Evolutionary conservation across 1,140 invertebrate species (phyloP).

Genomic region (Eufriesea mexicana): DNA sequence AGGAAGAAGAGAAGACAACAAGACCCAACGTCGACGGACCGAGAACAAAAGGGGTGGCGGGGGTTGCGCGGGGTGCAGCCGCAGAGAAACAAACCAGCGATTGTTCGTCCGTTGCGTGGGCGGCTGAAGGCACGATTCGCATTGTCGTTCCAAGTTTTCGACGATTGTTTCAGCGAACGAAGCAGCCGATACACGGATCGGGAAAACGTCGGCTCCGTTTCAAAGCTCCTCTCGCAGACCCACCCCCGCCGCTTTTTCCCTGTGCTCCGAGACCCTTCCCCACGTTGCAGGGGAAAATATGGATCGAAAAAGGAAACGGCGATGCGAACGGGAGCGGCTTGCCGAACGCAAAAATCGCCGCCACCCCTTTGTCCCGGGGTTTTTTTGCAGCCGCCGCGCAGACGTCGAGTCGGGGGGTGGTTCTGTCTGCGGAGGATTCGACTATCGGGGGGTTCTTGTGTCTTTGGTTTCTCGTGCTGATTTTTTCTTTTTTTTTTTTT

Average conservation of each 20-base stretch:
- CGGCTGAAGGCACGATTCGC: constrained; percentile 4
- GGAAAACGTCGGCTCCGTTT: constrained; percentile 34
- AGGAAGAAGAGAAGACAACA: not conserved
- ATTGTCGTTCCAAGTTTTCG: constrained; percentile 52
- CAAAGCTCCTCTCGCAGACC: not conserved
- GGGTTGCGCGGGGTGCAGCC: not conserved
- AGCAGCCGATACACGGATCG: constrained; percentile 47
- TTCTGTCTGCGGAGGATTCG: not conserved
- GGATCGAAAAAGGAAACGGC: not conserved
- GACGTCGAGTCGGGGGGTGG: not conserved
- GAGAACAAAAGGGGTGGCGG: constrained; percentile 11
- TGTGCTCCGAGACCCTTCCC: not conserved
- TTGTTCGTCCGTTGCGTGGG: constrained; percentile 33
- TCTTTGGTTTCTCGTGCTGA: not conserved
- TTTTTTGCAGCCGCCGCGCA: constrained; percentile 12
- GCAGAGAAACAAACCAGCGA: constrained; percentile 19
- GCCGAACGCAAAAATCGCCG: constrained; percentile 30
- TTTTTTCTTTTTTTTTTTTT: not conserved
- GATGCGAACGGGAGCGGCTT: not conserved
- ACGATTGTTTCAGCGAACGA: constrained; percentile 46
- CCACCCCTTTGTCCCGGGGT: constrained; percentile 4
- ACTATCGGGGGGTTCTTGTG: not conserved
- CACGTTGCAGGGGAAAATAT: not conserved
- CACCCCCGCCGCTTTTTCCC: not conserved
- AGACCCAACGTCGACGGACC: not conserved